Base-by-base conservation (phyloP, 2,888 invertebrate species). In the Neoaliturus tenellus region DNA sequence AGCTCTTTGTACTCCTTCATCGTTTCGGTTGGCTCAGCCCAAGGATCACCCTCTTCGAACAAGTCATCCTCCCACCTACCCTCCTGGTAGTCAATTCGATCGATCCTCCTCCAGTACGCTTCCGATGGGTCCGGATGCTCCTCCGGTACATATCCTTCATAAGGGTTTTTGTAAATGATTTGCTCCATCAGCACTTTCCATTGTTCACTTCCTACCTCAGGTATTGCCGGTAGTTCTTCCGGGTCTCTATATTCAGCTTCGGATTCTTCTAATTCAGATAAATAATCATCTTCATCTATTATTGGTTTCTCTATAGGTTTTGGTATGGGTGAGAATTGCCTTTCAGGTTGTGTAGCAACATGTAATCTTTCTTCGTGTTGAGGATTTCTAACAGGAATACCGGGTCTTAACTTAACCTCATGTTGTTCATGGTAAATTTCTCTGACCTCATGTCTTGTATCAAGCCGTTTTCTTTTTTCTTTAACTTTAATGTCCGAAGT, bases 171-270 rank as follows among this genome's bases (percentile, higher is more conserved):
- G 31, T 62, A 62, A 23, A 4, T 62, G 5, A 62, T 62, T 31
- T 62, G 62, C 25, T 62, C 62, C 62, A 62, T 62, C 62, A 62
- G 12, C 25, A 6, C 25, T 12, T 23, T 62, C 62, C 62, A 62
- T 25, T 20, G 20, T 28, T 62, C 62, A 62, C 31, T 31, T 31
- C 62, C 62, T 8, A 62, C 6, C 17, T 62, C 51, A 23, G 25
- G 28, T 6, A 62, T 10, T 62, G 62, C 25, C 3, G 25, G 5
- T 3, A 62, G 31, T 10, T 25, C 62, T 25, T 62, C 25, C 5
- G 62, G 62, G 5, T 25, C 17, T 62, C 2, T n/a, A 20, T 55
- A 8, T 55, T 8, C 6, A 10, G 5, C n/a, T 23, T 10, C 55
- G n/a, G 55, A 55, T 55, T 55, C 55, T n/a, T n/a, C n/a, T n/a